Evolutionary conservation across 2,797 vertebrate species (phyloP).

Genomic region (Helostoma temminkii): DNA sequence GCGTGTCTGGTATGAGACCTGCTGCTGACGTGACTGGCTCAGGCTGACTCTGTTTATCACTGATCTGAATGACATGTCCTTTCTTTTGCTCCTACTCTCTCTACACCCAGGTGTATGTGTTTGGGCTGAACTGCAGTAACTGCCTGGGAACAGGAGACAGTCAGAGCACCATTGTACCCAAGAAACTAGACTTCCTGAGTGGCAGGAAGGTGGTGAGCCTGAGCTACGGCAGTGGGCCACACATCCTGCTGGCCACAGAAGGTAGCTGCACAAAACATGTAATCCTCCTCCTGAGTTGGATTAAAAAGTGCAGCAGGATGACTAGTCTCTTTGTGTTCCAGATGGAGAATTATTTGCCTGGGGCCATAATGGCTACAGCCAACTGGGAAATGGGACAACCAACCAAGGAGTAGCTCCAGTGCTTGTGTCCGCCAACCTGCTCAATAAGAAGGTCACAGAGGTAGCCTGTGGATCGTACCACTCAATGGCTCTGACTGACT

Average conservation of each 20-base stretch:
- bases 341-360: constrained; percentile 95
- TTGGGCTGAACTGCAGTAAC: constrained; percentile 96
- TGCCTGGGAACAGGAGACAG: constrained; percentile 96
- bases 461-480: constrained; percentile 98
- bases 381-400: constrained; percentile 95
- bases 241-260: constrained; percentile 92
- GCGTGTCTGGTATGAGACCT: constrained; percentile 36
- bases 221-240: constrained; percentile 95
- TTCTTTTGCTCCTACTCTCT: not conserved
- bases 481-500: constrained; percentile 91
- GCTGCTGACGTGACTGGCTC: constrained; percentile 8
- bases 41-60: constrained; percentile 26
- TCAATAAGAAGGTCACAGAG: constrained; percentile 91
- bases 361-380: constrained; percentile 98
- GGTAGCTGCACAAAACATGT: constrained; percentile 80
- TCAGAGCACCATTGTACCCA: constrained; percentile 92
- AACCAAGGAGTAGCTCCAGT: constrained; percentile 92
- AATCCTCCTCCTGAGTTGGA: constrained; percentile 19
- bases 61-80: constrained; percentile 15
- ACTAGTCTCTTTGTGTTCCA: constrained; percentile 71
- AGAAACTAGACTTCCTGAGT: constrained; percentile 93
- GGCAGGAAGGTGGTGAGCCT: constrained; percentile 94
- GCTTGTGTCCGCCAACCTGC: constrained; percentile 91
- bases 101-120: constrained; percentile 89
- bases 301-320: constrained; percentile 19